Base-by-base conservation (phyloP, 2,888 invertebrate species). In the Leptothorax acervorum region DNA sequence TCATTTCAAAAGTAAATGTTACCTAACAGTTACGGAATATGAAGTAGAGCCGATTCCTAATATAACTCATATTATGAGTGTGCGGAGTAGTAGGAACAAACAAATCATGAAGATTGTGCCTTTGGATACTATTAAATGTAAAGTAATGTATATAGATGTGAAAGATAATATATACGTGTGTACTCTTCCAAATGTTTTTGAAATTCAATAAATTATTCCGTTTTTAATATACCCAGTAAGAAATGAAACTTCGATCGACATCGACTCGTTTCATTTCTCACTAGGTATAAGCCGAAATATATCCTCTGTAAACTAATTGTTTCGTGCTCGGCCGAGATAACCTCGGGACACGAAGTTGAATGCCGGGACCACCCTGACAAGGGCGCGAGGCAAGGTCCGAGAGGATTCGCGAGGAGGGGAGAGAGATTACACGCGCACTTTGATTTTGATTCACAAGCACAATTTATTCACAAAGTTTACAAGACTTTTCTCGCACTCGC, bases 91-190 rank as follows among this genome's bases (percentile, higher is more conserved):
- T 31, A 60, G 57, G 12, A 57, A 60, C 15, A 60, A 11, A 60
- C 15, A 60, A 60, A 60, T 60, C 12, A 4, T 11, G 31, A 60
- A 51, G 51, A 51, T 60, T 60, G 60, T 60, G 12, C 60, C 60
- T 31, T 60, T 60, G 31, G 60, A 60, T 31, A 60, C 60, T 28
- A 60, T 60, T 31, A 60, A 60, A 60, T 60, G 60, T 60, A 62
- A 62, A 62, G 62, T 62, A 62, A 6, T 62, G 18, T 62, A 35
- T 35, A 35, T 60, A 60, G 60, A 60, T 60, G 60, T 60, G 15
- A 60, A 60, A 31, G 35, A 60, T 60, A 60, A 60, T 15, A 31
- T 60, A 6, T 60, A 60, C 31, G 31, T 60, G 60, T 60, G 60
- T 60, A 60, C 6, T 60, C 6, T 15, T 31, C 60, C 60, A 60